Percentiles rank a stretch among this genome's conserved stretches.
phyloP scores from a whole-genome alignment of 2,113 vertebrate species.

The Centrocercus urophasianus region DNA sequence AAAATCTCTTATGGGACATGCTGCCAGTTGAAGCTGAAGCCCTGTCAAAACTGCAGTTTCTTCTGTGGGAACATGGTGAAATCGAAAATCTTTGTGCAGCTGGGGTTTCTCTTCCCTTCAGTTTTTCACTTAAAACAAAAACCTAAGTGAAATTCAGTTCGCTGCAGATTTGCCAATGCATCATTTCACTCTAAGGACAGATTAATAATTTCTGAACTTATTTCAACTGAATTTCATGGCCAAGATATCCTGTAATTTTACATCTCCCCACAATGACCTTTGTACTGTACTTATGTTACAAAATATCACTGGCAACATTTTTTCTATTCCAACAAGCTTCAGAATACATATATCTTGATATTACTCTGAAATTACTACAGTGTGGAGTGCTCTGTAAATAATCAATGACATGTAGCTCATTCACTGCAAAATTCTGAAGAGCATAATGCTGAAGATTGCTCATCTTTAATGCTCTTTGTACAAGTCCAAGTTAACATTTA shows the following conservation, averaged over 20 bases:
- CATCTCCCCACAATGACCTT: slow-evolving; percentile 69
- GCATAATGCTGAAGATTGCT: slow-evolving; percentile 40
- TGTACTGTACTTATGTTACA: slow-evolving; percentile 67
- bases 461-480: slow-evolving; percentile 67
- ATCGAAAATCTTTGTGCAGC: slow-evolving; percentile 64
- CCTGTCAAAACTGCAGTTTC: slow-evolving; percentile 73
- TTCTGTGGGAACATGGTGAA: slow-evolving; percentile 69
- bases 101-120: slow-evolving; percentile 45
- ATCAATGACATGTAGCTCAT: slow-evolving; percentile 62
- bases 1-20: slow-evolving; percentile 67
- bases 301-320: slow-evolving; percentile 71
- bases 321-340: slow-evolving; percentile 72
- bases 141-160: slow-evolving; percentile 61
- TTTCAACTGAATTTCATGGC: slow-evolving; percentile 71
- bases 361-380: slow-evolving; percentile 61
- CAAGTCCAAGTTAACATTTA: slow-evolving; percentile 72
- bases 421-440: slow-evolving; percentile 67
- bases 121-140: slow-evolving; percentile 69
- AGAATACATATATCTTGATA: slow-evolving; percentile 66
- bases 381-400: slow-evolving; percentile 71
- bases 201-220: slow-evolving; percentile 74
- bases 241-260: slow-evolving; percentile 71
- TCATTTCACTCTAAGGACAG: slow-evolving; percentile 64
- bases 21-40: slow-evolving; percentile 73
- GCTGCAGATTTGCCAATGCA: slow-evolving; percentile 62